Percentiles rank a stretch among this genome's conserved stretches.
Conservation (phyloP, 2,113 vertebrate species). For the Silurus asotus region DNA sequence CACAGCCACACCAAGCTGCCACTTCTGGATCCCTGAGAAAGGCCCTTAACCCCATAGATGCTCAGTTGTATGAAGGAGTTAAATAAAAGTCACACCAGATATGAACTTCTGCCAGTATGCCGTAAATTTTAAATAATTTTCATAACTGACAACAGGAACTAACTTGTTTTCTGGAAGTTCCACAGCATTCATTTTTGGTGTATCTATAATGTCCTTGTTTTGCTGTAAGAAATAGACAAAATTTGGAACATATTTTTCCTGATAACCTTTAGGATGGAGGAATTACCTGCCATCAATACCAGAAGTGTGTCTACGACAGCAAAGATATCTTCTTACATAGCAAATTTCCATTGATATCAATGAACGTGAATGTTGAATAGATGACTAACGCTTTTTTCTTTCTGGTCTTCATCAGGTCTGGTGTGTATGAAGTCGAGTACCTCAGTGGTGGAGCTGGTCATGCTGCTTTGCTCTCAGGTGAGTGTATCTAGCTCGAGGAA, state of each 20-base stretch:
- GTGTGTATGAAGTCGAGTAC: slow-evolving; percentile 99
- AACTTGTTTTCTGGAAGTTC: neutral
- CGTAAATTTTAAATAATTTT: no score
- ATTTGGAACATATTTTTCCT: neutral
- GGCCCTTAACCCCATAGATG: no score
- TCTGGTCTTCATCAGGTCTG: slow-evolving; percentile 77
- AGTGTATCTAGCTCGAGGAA: slow-evolving; percentile 40
- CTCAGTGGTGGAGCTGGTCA: slow-evolving; percentile 95
- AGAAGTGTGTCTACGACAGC: neutral
- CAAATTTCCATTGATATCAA: no score
- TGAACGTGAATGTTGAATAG: neutral
- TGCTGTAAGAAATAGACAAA: neutral
- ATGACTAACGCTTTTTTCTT: slow-evolving; percentile 10
- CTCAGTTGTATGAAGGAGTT: no score
- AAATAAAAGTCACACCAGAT: no score
- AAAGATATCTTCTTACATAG: neutral
- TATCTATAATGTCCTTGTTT: neutral
- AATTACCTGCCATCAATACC: neutral
- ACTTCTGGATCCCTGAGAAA: no score
- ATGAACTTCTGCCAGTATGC: no score
- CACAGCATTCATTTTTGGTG: neutral
- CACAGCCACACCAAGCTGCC: no score
- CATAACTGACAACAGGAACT: neutral
- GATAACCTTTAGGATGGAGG: neutral
- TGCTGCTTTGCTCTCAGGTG: slow-evolving; percentile 99